phyloP scores from a whole-genome alignment of 2,797 vertebrate species.

The Lutra lutra region DNA sequence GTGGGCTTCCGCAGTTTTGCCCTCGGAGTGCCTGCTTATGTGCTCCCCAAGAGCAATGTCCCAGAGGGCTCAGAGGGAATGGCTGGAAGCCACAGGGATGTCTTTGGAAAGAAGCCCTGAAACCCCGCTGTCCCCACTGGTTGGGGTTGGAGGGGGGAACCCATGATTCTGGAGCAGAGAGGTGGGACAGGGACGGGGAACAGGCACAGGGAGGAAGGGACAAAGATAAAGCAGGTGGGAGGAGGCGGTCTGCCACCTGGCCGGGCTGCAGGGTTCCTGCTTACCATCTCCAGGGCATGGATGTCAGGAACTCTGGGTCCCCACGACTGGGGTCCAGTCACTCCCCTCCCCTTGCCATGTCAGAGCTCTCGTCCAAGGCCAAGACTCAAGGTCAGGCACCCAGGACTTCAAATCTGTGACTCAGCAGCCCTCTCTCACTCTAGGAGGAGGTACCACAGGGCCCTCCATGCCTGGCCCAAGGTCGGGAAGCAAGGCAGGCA shows the following conservation, averaged over 20 bases:
- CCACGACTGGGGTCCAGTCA: not conserved
- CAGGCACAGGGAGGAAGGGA: not conserved
- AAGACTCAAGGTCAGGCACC: constrained; percentile 50
- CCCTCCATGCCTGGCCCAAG: not conserved
- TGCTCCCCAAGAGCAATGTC: not conserved
- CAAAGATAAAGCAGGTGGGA: not conserved
- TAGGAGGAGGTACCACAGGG: constrained; percentile 12
- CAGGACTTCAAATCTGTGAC: constrained; percentile 50
- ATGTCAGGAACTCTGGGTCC: not conserved
- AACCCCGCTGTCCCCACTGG: not conserved
- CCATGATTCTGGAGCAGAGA: not conserved
- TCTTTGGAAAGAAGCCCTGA: not conserved
- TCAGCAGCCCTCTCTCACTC: constrained; percentile 59
- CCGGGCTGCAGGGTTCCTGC: not conserved
- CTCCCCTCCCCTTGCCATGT: not conserved
- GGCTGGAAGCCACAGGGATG: not conserved
- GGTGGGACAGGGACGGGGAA: not conserved
- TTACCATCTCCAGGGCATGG: not conserved
- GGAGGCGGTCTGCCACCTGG: not conserved
- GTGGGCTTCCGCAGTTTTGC: not conserved
- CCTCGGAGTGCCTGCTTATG: not conserved
- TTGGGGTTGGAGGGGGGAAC: not conserved
- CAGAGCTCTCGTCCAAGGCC: not conserved
- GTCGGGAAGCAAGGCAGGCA: not conserved
- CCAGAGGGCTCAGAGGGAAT: not conserved